phyloP scores from a whole-genome alignment of 2,113 vertebrate genomes.

The Ageneiosus marmoratus region DNA sequence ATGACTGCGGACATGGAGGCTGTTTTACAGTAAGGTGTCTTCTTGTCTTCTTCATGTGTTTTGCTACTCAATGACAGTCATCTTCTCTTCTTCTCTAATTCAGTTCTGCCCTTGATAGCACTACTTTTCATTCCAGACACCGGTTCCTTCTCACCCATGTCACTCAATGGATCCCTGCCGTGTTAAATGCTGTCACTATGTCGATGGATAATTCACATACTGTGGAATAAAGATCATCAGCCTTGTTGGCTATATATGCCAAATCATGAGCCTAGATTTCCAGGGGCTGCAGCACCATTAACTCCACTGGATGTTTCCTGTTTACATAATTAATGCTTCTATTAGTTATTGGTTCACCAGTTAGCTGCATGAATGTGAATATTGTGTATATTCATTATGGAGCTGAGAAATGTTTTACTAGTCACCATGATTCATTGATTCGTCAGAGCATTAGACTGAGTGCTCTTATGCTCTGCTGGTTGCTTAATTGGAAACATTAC shows the following conservation, averaged over 20 bases:
- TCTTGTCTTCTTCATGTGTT: not conserved
- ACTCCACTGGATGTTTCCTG: conserved; percentile 11
- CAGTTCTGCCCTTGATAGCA: conserved; percentile 6
- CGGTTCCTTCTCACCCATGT: not conserved
- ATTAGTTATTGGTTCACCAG: conserved; percentile 3
- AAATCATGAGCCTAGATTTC: not conserved
- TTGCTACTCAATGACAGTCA: not conserved
- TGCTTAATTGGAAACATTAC: conserved; percentile 6
- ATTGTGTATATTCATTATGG: conserved; percentile 14
- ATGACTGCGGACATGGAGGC: too few species aligned
- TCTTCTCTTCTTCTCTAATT: not conserved
- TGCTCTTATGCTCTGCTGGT: not conserved
- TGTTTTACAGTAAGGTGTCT: too few species aligned
- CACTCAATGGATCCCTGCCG: not conserved
- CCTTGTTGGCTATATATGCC: not conserved
- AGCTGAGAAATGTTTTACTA: conserved; percentile 9
- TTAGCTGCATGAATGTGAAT: too few species aligned
- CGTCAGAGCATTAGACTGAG: conserved; percentile 11
- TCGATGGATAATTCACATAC: conserved; percentile 1
- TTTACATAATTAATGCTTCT: too few species aligned
- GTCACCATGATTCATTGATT: conserved; percentile 22
- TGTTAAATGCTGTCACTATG: conserved; percentile 23
- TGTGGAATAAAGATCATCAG: conserved; percentile 11
- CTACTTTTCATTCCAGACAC: conserved; percentile 5
- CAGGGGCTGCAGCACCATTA: not conserved